Percentiles rank a stretch among this genome's conserved stretches.
Conservation (phyloP, 2,888 invertebrate species). For the Polydrusus cervinus region DNA sequence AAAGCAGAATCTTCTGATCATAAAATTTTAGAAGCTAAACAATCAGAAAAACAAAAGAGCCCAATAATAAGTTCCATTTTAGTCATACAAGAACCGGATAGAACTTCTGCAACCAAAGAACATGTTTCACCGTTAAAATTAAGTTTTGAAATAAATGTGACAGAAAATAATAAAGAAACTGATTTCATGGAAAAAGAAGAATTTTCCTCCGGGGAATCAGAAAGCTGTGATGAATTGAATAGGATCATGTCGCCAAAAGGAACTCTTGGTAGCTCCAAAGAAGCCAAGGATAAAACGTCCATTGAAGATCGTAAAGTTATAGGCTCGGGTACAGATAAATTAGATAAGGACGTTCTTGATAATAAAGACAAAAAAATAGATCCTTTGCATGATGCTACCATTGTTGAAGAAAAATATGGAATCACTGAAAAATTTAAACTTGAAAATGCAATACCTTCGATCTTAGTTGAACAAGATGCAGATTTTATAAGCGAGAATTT, state of each 20-base stretch:
- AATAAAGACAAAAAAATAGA: neutral
- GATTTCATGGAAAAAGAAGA: constrained; percentile 1
- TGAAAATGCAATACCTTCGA: neutral
- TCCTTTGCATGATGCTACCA: neutral
- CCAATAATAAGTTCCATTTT: neutral
- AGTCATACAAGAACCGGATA: neutral
- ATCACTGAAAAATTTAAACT: neutral
- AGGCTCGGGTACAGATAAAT: neutral
- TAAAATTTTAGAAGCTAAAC: neutral
- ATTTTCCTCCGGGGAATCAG: constrained; percentile 28
- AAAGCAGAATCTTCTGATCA: neutral
- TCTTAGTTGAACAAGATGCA: neutral
- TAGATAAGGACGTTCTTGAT: neutral
- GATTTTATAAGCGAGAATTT: neutral
- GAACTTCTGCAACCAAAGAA: neutral
- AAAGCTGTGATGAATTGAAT: constrained; percentile 41
- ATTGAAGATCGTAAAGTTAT: neutral
- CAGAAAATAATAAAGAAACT: neutral
- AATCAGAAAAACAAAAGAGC: neutral
- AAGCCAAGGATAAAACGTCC: neutral
- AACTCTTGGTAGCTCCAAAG: constrained; percentile 12
- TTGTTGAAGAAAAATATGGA: no score
- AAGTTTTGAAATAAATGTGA: constrained; percentile 3
- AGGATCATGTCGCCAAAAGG: constrained; percentile 34
- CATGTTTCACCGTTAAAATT: constrained; percentile 7